Conservation (phyloP, 1,140 invertebrate species). For the Bombus fervidus region DNA sequence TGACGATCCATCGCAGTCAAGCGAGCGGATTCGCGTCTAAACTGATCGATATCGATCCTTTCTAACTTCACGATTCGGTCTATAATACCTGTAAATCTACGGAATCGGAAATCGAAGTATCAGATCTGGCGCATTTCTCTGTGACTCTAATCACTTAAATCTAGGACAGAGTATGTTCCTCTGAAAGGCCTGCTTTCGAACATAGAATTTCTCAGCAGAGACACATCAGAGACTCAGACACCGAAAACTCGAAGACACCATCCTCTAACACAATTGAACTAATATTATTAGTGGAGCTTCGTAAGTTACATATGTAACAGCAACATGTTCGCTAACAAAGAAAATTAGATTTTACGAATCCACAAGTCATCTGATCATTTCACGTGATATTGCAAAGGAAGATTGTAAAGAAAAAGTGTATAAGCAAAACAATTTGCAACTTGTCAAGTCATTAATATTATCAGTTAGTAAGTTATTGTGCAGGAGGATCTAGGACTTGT, state of each 20-base stretch:
- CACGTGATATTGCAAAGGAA: not conserved
- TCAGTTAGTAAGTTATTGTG: not conserved
- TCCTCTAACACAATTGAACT: not conserved
- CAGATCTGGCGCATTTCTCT: not conserved
- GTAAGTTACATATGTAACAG: no score
- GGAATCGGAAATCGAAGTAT: not conserved
- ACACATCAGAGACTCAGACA: not conserved
- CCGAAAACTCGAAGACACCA: not conserved
- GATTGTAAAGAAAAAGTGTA: not conserved
- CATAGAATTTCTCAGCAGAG: not conserved
- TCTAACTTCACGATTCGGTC: not conserved
- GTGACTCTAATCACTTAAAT: not conserved
- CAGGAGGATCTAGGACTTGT: not conserved
- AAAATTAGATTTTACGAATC: no score
- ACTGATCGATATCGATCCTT: constrained; percentile 26
- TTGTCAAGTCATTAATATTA: not conserved
- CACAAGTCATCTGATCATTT: not conserved
- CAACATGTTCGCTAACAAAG: no score
- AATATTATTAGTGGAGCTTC: not conserved
- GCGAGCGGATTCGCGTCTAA: constrained; percentile 25
- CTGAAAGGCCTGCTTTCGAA: constrained; percentile 20
- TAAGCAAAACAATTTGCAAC: not conserved
- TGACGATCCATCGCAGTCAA: constrained; percentile 56
- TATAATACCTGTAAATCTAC: not conserved
- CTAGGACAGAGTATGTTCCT: not conserved